Evolutionary conservation across 2,113 vertebrate species (phyloP).

Genomic region (Macroglossus sobrinus): DNA sequence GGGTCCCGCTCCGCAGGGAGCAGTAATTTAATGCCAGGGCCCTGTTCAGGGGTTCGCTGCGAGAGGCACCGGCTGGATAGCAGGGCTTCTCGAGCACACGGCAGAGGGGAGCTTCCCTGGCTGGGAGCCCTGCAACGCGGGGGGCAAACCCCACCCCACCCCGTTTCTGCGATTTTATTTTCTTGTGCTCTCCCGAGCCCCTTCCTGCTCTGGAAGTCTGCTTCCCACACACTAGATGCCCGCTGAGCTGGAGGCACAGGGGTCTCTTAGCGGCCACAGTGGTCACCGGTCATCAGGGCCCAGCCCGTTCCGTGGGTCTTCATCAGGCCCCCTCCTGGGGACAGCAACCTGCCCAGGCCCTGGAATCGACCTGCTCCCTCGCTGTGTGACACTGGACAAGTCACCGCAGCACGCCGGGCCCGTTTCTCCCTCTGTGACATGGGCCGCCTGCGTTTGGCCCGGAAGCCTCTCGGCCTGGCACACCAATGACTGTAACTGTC

Average conservation of each 20-base stretch:
- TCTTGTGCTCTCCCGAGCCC: background rate
- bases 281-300: background rate
- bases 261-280: rapidly evolving
- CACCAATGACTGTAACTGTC: background rate
- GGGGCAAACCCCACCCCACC: no score
- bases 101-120: rapidly evolving
- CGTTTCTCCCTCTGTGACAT: rapidly evolving
- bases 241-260: background rate
- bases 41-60: rapidly evolving
- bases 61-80: no score
- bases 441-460: background rate
- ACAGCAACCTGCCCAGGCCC: rapidly evolving
- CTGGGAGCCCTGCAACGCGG: background rate
- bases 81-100: rapidly evolving
- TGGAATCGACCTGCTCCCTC: background rate
- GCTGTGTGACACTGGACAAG: background rate
- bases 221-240: background rate
- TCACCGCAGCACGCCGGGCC: background rate
- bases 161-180: background rate
- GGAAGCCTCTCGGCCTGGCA: background rate
- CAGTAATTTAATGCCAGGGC: no score
- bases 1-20: background rate
- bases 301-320: background rate
- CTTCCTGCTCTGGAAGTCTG: no score
- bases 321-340: no score